phyloP scores from a whole-genome alignment of 2,888 invertebrate species.

The Venusia cambrica region DNA sequence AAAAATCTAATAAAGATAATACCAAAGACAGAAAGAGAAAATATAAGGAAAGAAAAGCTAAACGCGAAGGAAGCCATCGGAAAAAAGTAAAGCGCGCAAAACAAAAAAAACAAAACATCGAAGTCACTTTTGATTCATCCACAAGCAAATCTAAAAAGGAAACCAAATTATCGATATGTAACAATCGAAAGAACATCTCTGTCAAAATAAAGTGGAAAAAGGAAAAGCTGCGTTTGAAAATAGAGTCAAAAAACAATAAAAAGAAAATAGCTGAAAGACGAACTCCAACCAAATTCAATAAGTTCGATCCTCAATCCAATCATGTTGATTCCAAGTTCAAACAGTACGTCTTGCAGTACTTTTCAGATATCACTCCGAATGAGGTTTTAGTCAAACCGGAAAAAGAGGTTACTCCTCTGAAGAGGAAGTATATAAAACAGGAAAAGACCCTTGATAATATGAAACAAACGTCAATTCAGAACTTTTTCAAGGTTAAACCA shows the following conservation, averaged over 20 bases:
- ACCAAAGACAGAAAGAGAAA: neutral
- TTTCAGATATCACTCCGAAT: conserved; percentile 25
- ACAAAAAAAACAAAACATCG: conserved; percentile 16
- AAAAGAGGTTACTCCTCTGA: conserved; percentile 39
- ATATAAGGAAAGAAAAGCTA: neutral
- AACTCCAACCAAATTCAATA: no score
- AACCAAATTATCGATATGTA: conserved; percentile 35
- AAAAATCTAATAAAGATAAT: no score
- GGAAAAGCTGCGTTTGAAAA: conserved; percentile 44
- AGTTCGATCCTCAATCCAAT: no score
- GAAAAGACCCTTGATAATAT: conserved; percentile 50
- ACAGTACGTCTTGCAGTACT: conserved; percentile 57
- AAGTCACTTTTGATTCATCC: conserved; percentile 25
- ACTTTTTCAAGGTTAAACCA: conserved; percentile 48
- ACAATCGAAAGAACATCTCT: conserved; percentile 39
- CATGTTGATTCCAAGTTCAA: conserved; percentile 34
- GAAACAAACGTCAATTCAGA: conserved; percentile 57
- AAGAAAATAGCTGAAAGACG: conserved; percentile 17
- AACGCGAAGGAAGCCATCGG: conserved; percentile 1
- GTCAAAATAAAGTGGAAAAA: conserved; percentile 52
- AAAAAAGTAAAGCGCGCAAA: conserved; percentile 5
- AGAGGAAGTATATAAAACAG: conserved; percentile 41
- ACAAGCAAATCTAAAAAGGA: conserved; percentile 17
- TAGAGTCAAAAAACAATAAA: conserved; percentile 31
- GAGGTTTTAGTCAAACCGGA: conserved; percentile 43